Evolutionary conservation across 2,888 invertebrate genomes (phyloP).

Genomic region (Macropis europaea): DNA sequence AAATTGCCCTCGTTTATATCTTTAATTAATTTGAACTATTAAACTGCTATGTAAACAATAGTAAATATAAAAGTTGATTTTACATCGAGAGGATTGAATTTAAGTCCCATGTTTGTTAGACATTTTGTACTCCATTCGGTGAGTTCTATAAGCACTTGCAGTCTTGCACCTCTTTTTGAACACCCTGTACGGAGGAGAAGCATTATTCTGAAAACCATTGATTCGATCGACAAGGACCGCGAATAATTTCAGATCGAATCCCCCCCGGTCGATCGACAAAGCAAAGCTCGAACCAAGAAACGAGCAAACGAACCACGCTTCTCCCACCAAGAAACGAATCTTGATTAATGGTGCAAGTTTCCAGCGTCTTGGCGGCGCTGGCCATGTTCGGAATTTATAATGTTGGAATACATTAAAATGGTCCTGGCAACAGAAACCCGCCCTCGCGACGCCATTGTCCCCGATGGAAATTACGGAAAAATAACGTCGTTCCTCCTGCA

Average conservation of each 20-base stretch:
- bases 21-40: no score
- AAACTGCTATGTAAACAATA: no score
- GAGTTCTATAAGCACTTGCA: no score
- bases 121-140: no score
- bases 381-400: slow-evolving; percentile 73
- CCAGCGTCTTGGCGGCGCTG: slow-evolving; percentile 54
- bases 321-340: slow-evolving; percentile 70
- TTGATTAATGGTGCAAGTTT: slow-evolving; percentile 78
- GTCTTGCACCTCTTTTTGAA: no score
- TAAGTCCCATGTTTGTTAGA: no score
- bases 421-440: slow-evolving; percentile 59
- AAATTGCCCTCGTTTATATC: no score
- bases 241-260: slow-evolving; percentile 24
- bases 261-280: background rate
- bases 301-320: slow-evolving; percentile 12
- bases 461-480: slow-evolving; percentile 41
- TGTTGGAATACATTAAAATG: slow-evolving; percentile 74
- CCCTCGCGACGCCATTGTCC: slow-evolving; percentile 15
- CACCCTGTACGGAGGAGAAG: no score
- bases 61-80: no score
- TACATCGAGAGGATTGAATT: no score
- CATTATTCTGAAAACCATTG: background rate
- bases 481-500: slow-evolving; percentile 50
- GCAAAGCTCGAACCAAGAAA: background rate
- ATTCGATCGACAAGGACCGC: background rate